Base-by-base conservation (phyloP, 1,140 invertebrate genomes). In the Eueides isabella region DNA sequence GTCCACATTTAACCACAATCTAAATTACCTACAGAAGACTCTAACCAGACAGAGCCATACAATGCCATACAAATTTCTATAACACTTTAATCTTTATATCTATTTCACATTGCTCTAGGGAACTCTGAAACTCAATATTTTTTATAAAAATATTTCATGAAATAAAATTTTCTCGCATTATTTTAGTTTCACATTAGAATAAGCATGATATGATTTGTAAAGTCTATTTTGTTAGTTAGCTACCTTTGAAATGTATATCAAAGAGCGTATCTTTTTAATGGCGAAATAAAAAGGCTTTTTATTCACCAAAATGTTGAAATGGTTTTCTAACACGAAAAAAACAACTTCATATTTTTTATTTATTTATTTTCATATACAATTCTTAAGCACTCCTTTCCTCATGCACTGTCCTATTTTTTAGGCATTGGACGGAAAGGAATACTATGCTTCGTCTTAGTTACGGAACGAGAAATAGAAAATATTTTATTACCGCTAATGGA, bases 181-280 rank as follows among this genome's bases (percentile, higher is more conserved):
- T 26, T 55, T 55, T 26, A 55, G 48, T 55, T 55, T 55, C 48
- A 55, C 48, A 55, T 55, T 55, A 55, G 48, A 55, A 55, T 26
- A 55, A 26, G 48, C 48, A 26, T 19, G 19, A 55, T 26, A 55
- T 55, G 44, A 55, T 55, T 55, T 55, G 11, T 26, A 55, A 55
- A 55, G 48, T 55, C 26, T 55, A 55, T 55, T 55, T 55, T 55
- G 48, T 55, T 55, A 55, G 48, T 55, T 26, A 55, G 48, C 48
- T 55, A 55, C 48, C 48, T 55, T 55, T 55, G 19, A 55, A 55
- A 55, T 55, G 48, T 26, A 55, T 23, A 23, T 55, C 48, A 55
- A 55, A 55, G 48, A 55, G 48, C 48, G n/a, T 44, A 55, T 55
- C 48, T 55, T 44, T 55, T 55, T 23, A 55, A n/a, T 55, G 48